Evolutionary conservation across 2,113 vertebrate species (phyloP).

Genomic region (Psephotus haematonotus): DNA sequence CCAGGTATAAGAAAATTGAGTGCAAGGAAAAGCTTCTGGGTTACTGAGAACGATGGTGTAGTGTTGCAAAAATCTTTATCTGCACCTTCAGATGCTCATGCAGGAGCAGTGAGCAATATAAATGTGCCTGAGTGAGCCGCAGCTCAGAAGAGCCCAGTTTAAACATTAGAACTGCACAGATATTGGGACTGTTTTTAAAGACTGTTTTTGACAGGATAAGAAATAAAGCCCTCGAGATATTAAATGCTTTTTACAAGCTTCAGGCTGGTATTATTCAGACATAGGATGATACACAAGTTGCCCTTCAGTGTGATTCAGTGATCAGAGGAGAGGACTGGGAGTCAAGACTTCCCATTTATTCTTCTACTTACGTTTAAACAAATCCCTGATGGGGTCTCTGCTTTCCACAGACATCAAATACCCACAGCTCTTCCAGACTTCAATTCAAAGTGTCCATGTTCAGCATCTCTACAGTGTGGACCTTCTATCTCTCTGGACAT

Average conservation of each 20-base stretch:
- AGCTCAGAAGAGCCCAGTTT: neutral
- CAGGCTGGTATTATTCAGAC: neutral
- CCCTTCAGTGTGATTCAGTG: neutral
- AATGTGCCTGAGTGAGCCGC: fast-evolving
- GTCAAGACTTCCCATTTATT: neutral
- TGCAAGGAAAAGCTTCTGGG: neutral
- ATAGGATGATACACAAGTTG: neutral
- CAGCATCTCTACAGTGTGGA: neutral
- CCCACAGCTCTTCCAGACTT: neutral
- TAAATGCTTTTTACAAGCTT: neutral
- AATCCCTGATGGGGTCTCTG: neutral
- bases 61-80: neutral
- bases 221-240: neutral
- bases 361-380: conserved; percentile 27
- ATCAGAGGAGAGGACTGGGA: neutral
- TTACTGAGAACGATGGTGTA: fast-evolving
- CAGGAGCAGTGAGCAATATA: neutral
- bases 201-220: neutral
- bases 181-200: neutral
- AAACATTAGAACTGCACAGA: neutral
- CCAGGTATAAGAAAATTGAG: neutral
- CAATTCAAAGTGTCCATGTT: neutral
- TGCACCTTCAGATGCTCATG: neutral
- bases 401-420: neutral
- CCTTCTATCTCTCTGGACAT: neutral